Conservation (phyloP, 1,140 invertebrate genomes). For the Lepeophtheirus salmonis region DNA sequence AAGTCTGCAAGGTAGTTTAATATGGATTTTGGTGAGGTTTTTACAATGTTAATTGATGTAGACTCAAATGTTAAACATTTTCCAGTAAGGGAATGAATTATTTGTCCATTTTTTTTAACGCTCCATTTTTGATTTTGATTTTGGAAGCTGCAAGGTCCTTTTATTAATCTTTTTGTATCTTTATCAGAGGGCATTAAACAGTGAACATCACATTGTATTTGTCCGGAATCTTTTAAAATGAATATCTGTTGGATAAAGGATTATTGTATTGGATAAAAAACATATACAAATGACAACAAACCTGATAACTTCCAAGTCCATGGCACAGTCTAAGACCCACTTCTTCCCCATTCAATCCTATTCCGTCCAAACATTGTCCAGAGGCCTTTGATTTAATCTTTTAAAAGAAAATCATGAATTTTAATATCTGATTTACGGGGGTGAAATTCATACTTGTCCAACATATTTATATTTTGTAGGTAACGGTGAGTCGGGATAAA, state of each 20-base stretch:
- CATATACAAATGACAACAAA: neutral
- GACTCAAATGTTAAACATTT: neutral
- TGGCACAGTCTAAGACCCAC: conserved; percentile 5
- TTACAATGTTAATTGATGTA: too few species aligned
- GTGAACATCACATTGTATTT: neutral
- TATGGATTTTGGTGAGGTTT: neutral
- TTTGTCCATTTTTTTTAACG: neutral
- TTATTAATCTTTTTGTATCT: neutral
- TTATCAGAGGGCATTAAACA: neutral
- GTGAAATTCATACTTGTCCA: neutral
- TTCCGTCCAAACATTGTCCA: neutral
- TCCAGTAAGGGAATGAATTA: neutral
- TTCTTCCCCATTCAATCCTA: neutral
- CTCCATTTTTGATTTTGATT: neutral
- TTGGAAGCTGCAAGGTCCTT: neutral
- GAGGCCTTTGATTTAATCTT: neutral
- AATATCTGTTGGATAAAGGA: neutral
- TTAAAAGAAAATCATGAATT: neutral
- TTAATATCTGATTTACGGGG: neutral
- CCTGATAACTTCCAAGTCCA: conserved; percentile 4
- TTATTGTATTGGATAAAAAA: neutral
- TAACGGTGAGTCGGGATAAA: neutral
- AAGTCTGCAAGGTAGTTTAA: neutral
- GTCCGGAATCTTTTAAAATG: neutral
- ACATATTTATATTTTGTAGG: neutral